Conservation (phyloP, 2,113 vertebrate species). For the Amblyopsis rosae region DNA sequence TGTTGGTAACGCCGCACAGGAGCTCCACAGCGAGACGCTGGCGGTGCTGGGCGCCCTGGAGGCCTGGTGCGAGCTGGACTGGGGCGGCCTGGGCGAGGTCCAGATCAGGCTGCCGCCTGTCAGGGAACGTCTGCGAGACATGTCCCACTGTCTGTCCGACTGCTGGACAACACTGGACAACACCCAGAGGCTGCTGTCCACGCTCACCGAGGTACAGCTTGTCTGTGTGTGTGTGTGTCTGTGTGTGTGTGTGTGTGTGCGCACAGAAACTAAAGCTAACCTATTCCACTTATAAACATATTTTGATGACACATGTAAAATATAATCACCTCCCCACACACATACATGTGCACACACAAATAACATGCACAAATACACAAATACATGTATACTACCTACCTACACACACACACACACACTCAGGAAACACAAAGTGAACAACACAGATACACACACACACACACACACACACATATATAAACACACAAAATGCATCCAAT, state of each 20-base stretch:
- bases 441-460: neutral
- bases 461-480: neutral
- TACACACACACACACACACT: neutral
- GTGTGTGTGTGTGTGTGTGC: too few species aligned
- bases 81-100: constrained; percentile 67
- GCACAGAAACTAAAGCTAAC: neutral
- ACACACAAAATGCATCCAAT: neutral
- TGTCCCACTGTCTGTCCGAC: constrained; percentile 81
- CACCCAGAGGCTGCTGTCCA: constrained; percentile 82
- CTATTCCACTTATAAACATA: too few species aligned
- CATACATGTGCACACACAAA: neutral
- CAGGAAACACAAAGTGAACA: neutral
- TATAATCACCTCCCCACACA: neutral
- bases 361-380: neutral
- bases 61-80: constrained; percentile 75
- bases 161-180: constrained; percentile 82
- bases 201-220: constrained; percentile 76
- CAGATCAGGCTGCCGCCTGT: constrained; percentile 75
- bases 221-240: too few species aligned
- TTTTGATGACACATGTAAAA: neutral
- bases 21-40: constrained; percentile 75
- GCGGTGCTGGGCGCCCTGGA: constrained; percentile 69
- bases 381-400: neutral
- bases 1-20: constrained; percentile 48
- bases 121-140: constrained; percentile 74